phyloP scores from a whole-genome alignment of 1,140 invertebrate genomes.

The Heterodera schachtii region DNA sequence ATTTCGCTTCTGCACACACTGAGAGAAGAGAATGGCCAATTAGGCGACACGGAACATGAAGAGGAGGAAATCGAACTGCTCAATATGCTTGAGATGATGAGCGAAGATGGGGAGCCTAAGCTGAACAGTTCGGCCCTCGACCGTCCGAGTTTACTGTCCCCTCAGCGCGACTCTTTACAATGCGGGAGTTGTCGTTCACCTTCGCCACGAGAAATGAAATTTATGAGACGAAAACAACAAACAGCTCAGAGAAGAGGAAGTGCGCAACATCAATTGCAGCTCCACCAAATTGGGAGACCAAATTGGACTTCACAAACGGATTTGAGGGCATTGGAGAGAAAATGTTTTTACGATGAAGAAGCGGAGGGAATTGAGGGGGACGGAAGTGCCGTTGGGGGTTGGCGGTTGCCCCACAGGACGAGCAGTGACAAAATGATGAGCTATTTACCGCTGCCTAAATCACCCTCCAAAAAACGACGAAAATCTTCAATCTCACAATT shows the following conservation, averaged over 20 bases:
- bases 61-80: not conserved
- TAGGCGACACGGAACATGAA: not conserved
- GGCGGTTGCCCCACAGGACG: not conserved
- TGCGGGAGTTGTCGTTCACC: not conserved
- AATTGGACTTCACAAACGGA: not conserved
- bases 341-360: not conserved
- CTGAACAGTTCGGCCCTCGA: not conserved
- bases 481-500: not conserved
- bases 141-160: not conserved
- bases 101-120: not conserved
- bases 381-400: not conserved
- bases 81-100: not conserved
- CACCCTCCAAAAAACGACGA: not conserved
- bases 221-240: slow-evolving; percentile 12
- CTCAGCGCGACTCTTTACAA: not conserved
- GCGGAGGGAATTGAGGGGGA: not conserved
- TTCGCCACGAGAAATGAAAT: not conserved
- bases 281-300: not conserved
- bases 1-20: slow-evolving; percentile 10
- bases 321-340: not conserved
- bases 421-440: slow-evolving; percentile 3
- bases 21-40: not conserved
- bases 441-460: not conserved
- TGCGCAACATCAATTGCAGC: not conserved
- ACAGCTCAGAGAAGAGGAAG: not conserved